These are phyloP conservation scores for Drosophila tsacasi DNA, from an alignment of 1,140 invertebrate genomes.

Conservation along the genomic window DNA sequence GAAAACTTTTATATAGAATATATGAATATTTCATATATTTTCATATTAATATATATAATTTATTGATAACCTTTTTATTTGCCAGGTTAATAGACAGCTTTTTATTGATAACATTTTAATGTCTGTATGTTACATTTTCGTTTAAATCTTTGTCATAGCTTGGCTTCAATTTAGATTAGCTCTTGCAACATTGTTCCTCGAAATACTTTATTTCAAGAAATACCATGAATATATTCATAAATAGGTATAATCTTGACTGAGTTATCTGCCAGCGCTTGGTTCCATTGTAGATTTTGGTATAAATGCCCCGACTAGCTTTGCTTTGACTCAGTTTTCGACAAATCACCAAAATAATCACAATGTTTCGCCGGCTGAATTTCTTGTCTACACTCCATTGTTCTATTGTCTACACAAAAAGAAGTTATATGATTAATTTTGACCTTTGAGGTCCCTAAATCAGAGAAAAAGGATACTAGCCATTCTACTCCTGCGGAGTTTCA, in stretches of 20 bases:
- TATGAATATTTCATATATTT: too few relatives aligned
- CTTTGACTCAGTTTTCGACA: not conserved
- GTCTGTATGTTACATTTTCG: not conserved
- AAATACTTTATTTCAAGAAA: not conserved
- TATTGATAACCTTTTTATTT: slow-evolving; percentile 1
- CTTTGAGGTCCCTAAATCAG: too few relatives aligned
- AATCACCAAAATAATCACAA: not conserved
- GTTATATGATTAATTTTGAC: too few relatives aligned
- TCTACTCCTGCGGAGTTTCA: too few relatives aligned
- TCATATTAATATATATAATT: not conserved
- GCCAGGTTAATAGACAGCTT: not conserved
- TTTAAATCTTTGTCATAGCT: not conserved
- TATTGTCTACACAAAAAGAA: too few relatives aligned
- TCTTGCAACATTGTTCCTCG: not conserved
- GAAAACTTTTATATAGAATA: too few relatives aligned
- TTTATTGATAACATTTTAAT: not conserved
- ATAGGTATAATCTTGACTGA: not conserved
- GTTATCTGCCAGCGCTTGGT: not conserved
- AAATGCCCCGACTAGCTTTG: not conserved
- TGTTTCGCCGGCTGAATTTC: not conserved
- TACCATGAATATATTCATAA: not conserved
- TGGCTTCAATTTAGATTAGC: not conserved
- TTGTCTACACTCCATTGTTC: too few relatives aligned
- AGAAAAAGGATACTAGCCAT: too few relatives aligned
- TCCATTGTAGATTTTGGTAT: not conserved